phyloP scores from a whole-genome alignment of 2,113 vertebrate species.

The Acrocephalus arundinaceus region DNA sequence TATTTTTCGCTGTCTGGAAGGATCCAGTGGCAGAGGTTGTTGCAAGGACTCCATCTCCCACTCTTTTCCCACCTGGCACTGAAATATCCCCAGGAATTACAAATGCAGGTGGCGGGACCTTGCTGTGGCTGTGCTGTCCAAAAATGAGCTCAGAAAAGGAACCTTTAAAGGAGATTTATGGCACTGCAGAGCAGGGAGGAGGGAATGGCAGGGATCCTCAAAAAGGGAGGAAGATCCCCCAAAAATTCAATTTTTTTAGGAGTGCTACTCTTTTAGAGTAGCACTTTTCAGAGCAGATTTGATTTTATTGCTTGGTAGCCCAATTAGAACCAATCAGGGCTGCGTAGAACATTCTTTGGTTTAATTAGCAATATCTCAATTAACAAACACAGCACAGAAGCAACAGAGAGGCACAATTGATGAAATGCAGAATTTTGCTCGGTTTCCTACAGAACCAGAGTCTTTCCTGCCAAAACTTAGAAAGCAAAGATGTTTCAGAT shows the following conservation, averaged over 20 bases:
- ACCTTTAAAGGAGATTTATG: neutral
- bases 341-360: neutral
- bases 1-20: slow-evolving; percentile 19
- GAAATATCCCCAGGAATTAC: neutral
- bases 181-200: neutral
- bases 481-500: neutral
- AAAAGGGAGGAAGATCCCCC: neutral
- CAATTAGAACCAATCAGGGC: neutral
- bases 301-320: neutral
- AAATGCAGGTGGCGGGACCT: neutral
- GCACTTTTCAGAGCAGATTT: neutral
- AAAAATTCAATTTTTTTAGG: neutral
- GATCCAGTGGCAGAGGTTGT: slow-evolving; percentile 16
- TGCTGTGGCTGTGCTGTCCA: neutral
- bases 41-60: neutral
- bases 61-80: slow-evolving; percentile 21
- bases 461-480: neutral
- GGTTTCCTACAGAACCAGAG: neutral
- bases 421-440: neutral
- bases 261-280: neutral
- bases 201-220: neutral
- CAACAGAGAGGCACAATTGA: neutral
- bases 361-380: neutral
- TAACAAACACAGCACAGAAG: neutral
- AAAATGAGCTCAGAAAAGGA: neutral